These are phyloP conservation scores for Mesorhabditis belari DNA, from an alignment of 2,888 invertebrate species.

Conservation along the genomic window DNA sequence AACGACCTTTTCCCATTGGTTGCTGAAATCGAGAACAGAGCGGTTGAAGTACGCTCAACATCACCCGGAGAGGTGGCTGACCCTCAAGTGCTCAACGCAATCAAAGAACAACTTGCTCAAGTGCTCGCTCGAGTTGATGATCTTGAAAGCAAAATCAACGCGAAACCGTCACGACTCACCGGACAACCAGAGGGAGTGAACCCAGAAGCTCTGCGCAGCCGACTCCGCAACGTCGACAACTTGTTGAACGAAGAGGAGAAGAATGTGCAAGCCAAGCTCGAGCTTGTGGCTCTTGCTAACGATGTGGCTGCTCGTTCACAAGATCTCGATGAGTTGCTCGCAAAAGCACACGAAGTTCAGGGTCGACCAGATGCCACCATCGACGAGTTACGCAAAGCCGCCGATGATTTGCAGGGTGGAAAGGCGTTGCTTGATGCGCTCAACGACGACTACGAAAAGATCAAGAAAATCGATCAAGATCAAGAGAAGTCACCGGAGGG, in stretches of 20 bases:
- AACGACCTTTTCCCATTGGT: background rate
- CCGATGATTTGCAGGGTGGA: background rate
- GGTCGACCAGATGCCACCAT: constrained; percentile 9
- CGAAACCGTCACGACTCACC: background rate
- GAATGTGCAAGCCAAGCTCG: constrained; percentile 5
- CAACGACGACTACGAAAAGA: background rate
- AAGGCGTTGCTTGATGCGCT: background rate
- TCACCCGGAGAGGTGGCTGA: background rate
- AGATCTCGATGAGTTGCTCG: constrained; percentile 13
- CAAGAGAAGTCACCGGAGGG: background rate
- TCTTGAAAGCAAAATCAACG: background rate
- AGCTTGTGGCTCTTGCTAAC: constrained; percentile 8
- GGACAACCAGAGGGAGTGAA: constrained; percentile 12
- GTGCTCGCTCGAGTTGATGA: constrained; percentile 11
- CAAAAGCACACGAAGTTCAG: constrained; percentile 12
- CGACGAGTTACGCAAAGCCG: constrained; percentile 5
- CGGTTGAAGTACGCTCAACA: background rate
- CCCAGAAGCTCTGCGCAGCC: constrained; percentile 10
- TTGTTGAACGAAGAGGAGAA: constrained; percentile 11
- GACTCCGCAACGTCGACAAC: constrained; percentile 8
- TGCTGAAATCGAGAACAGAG: background rate
- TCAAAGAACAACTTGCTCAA: constrained; percentile 11
- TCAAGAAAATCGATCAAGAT: background rate
- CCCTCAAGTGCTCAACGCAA: constrained; percentile 9
- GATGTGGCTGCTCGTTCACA: constrained; percentile 10